These are phyloP conservation scores for Coptodon rendalli DNA, from an alignment of 2,113 vertebrate species.

Conservation along the genomic window DNA sequence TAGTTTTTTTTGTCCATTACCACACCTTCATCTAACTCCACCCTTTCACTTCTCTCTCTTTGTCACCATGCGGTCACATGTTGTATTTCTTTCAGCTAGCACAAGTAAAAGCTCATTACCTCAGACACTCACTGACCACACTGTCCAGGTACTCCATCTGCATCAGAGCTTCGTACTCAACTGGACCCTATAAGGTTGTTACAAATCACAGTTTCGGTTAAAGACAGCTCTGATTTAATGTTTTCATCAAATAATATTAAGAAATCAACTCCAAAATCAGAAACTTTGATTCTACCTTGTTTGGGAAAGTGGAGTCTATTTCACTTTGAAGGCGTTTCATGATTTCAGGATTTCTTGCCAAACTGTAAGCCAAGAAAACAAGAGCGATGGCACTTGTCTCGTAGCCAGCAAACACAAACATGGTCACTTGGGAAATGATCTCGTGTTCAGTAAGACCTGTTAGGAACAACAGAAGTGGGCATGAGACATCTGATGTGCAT, in stretches of 20 bases:
- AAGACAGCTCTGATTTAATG: background rate
- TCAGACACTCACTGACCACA: background rate
- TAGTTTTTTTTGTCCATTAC: background rate
- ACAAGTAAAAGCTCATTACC: background rate
- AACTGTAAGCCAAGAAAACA: background rate
- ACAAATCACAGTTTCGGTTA: background rate
- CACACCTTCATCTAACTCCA: background rate
- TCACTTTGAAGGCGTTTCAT: background rate
- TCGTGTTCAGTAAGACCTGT: constrained; percentile 77
- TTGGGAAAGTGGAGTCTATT: background rate
- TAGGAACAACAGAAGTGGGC: background rate
- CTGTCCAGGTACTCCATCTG: background rate
- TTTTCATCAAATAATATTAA: background rate
- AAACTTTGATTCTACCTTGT: background rate
- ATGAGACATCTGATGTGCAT: background rate
- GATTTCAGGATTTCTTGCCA: background rate
- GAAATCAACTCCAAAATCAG: background rate
- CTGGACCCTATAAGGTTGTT: background rate
- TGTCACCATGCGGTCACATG: background rate
- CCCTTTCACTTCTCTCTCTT: background rate
- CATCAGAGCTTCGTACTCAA: background rate
- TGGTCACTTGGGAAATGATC: constrained; percentile 68
- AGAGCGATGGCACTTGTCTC: background rate
- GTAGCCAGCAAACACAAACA: constrained; percentile 65
- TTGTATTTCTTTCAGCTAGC: background rate